Percentiles rank a stretch among this genome's conserved stretches.
Evolutionary conservation across 2,888 invertebrate genomes (phyloP).

Genomic region (Macropis europaea): DNA sequence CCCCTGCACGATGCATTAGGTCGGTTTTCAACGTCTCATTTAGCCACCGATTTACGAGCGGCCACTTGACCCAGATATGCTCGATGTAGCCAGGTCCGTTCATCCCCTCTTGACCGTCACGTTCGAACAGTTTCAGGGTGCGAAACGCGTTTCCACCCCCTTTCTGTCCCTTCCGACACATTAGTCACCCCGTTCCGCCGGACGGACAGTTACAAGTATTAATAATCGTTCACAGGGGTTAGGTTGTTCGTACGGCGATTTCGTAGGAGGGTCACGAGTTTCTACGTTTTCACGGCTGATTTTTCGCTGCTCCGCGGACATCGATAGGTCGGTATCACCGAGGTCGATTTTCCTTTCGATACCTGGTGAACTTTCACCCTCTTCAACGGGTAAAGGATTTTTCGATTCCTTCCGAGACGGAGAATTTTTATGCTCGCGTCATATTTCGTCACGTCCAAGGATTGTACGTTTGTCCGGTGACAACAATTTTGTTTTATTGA

Average conservation of each 20-base stretch:
- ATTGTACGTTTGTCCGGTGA: no score
- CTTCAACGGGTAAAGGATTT: no score
- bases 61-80: conserved; percentile 68
- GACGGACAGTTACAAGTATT: conserved; percentile 33
- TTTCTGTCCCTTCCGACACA: conserved; percentile 56
- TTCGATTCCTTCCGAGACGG: no score
- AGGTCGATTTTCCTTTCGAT: no score
- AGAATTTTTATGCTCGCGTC: no score
- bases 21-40: conserved; percentile 71
- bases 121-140: conserved; percentile 43
- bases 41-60: conserved; percentile 67
- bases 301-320: no score
- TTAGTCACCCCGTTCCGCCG: conserved; percentile 47
- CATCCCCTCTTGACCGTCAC: conserved; percentile 31
- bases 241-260: conserved; percentile 12
- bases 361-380: no score
- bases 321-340: no score
- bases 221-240: conserved; percentile 42
- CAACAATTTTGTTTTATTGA: no score
- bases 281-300: neutral
- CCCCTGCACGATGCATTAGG: conserved; percentile 61
- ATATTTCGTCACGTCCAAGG: no score
- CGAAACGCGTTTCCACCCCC: conserved; percentile 57
- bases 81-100: conserved; percentile 54
- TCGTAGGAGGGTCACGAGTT: conserved; percentile 12